Base-by-base conservation (phyloP, 2,797 vertebrate genomes). In the Carcharodon carcharias region DNA sequence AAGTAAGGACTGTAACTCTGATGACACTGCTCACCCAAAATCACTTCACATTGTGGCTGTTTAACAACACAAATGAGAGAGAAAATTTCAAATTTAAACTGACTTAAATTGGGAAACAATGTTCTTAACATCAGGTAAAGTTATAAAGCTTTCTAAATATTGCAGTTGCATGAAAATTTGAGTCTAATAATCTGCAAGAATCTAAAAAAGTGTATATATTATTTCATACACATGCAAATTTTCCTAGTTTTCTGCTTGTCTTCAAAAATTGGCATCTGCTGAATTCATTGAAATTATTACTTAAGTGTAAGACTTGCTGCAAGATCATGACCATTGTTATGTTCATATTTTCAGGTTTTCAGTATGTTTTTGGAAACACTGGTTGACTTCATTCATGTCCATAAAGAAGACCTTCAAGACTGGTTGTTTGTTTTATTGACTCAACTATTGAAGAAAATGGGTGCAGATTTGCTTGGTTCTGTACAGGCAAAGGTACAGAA, bases 351-450 rank as follows among this genome's bases (percentile, higher is more conserved):
- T 2, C 97, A 99, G 99, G 99, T 99, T 65, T 99, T 99, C 98
- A 99, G 99, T 97, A 99, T 99, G 99, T 99, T 99, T 98, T 98
- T 99, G 98, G 99, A 99, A 97, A 99, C 99, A 0, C 97, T 99
- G 96, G 99, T 99, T 63, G 99, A 99, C 97, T 99, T 99, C 97
- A 98, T 99, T 97, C 97, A 97, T 96, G 99, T 99, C 96, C 99
- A 99, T 97, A 99, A 99, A 97, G 99, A 99, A 0, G 99, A 99
- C 97, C 98, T 99, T 96, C 99, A 99, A 97, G 99, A 99, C 97
- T 99, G 99, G 99, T 96, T 99, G 50, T 99, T 99, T 58, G 99
- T 99, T 28, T 97, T 99, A 96, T 98, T 99, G 96, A 99, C 99
- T 0, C 99, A 99, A 97, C 98, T 99, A 50, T 97, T 99, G 97